Evolutionary conservation across 2,888 invertebrate species (phyloP), one percentile per base, ranked within the genome.

Genomic region (Amphiduros pacificus): DNA sequence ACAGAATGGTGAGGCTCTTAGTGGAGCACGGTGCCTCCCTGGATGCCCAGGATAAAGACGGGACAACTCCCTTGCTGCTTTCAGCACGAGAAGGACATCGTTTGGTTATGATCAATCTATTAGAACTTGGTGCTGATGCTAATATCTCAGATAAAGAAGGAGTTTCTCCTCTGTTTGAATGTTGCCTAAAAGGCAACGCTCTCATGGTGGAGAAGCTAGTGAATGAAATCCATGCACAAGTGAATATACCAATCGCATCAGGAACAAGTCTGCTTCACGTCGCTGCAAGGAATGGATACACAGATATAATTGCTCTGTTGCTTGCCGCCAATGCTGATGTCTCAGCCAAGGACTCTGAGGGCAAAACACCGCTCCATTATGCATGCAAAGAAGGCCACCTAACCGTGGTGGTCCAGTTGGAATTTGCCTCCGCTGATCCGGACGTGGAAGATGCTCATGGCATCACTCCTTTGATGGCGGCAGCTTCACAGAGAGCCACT

Each of bases 311-410:
- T 44, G 44, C 44, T 44, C 20, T 44, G 6, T 11, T 44, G 44
- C 44, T 44, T 4, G 22, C 44, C 6, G n/a, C 44, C 6, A 11
- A 5, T 20, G 44, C 22, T 5, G n/a, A 44, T 6, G 6, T 44
- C 4, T 6, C n/a, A 20, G n/a, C 22, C 6, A n/a, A 5, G 22
- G 44, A 44, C 44, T 20, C 5, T 44, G 44, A n/a, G 6, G 61
- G 61, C 28, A 31, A 36, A 36, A 61, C 56, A 27, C 56, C 61
- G 5, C 40, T 61, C 24, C 56, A 61, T 51, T 51, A 53, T 22
- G 61, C 61, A 22, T 50, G 50, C 27, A 32, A 51, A 28, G 31
- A 61, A 14, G 50, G 55, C 20, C 44, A 56, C 27, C 22, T 52
- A 40, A 32, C 51, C 24, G 31, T 61, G 49, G 61, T 61, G 28